Conservation (phyloP, 2,888 invertebrate species). For the Crocallis elinguaria region DNA sequence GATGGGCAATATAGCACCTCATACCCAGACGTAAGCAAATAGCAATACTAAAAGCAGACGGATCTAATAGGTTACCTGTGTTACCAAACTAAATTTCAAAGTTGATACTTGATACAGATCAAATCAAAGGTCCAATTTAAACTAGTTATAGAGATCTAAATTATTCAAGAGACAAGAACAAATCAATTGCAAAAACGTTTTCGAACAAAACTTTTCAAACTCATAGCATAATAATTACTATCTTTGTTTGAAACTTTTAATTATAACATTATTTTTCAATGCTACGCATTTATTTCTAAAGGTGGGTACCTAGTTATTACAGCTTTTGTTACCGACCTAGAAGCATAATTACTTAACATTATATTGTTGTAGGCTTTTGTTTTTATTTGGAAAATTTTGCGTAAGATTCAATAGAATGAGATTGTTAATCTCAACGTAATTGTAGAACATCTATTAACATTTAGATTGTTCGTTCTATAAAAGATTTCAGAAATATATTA, state of each 20-base stretch:
- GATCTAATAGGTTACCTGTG: too few relatives aligned
- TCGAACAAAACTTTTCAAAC: constrained; percentile 1
- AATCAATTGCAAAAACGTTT: constrained; percentile 7
- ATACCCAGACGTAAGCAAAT: too few relatives aligned
- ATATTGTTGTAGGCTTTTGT: background rate
- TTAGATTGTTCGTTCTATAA: too few relatives aligned
- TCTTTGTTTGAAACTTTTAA: constrained; percentile 20
- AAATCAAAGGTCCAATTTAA: too few relatives aligned
- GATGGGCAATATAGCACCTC: too few relatives aligned
- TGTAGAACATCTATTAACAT: too few relatives aligned
- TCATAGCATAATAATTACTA: constrained; percentile 5
- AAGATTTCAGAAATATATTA: too few relatives aligned
- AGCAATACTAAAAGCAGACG: too few relatives aligned
- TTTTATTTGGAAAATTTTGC: constrained; percentile 4
- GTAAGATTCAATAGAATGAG: background rate
- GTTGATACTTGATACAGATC: too few relatives aligned
- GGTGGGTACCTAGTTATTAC: constrained; percentile 9
- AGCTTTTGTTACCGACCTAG: constrained; percentile 5
- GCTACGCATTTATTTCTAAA: constrained; percentile 1
- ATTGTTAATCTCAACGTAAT: too few relatives aligned
- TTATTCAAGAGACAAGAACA: background rate
- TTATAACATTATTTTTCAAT: constrained; percentile 14
- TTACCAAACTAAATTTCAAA: too few relatives aligned
- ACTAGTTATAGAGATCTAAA: too few relatives aligned
- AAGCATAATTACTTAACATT: constrained; percentile 9